These are phyloP conservation scores for Coelinius sp. DNA, from an alignment of 2,888 invertebrate genomes.

Conservation along the genomic window DNA sequence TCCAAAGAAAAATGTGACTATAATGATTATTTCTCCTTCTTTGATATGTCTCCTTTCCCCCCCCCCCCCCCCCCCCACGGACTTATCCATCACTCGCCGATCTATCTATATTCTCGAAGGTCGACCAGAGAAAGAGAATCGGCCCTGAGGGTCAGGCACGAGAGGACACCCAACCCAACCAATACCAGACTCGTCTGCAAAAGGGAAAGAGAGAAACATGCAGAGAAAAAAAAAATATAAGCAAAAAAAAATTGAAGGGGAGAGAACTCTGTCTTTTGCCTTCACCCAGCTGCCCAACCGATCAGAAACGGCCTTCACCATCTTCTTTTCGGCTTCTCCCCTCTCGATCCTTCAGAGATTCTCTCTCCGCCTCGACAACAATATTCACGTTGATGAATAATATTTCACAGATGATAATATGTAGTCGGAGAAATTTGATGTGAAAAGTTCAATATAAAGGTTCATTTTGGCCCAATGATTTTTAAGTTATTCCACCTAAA, in stretches of 20 bases:
- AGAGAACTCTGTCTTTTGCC: conserved; percentile 51
- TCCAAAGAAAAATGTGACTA: neutral
- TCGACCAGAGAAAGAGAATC: conserved; percentile 43
- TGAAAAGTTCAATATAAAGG: too few relatives aligned
- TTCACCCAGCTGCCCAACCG: conserved; percentile 61
- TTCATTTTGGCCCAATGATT: too few relatives aligned
- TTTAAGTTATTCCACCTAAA: too few relatives aligned
- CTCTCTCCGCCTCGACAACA: conserved; percentile 5
- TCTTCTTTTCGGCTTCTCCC: neutral
- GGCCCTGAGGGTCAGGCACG: conserved; percentile 45
- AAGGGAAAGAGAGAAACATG: conserved; percentile 19
- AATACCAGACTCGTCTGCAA: conserved; percentile 19
- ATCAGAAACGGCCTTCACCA: conserved; percentile 60
- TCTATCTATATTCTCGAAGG: conserved; percentile 48
- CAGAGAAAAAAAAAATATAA: neutral
- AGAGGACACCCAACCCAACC: conserved; percentile 19
- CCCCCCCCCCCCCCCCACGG: conserved; percentile 17
- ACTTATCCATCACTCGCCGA: conserved; percentile 39
- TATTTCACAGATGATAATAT: too few relatives aligned
- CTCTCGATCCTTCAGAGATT: conserved; percentile 33
- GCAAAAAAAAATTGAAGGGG: conserved; percentile 20
- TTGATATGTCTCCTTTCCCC: neutral
- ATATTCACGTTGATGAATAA: conserved; percentile 54
- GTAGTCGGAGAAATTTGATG: neutral
- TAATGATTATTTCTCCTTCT: neutral